Percentiles rank a stretch among this genome's conserved stretches.
Conservation (phyloP, 2,888 invertebrate genomes). For the Boloria selene region DNA sequence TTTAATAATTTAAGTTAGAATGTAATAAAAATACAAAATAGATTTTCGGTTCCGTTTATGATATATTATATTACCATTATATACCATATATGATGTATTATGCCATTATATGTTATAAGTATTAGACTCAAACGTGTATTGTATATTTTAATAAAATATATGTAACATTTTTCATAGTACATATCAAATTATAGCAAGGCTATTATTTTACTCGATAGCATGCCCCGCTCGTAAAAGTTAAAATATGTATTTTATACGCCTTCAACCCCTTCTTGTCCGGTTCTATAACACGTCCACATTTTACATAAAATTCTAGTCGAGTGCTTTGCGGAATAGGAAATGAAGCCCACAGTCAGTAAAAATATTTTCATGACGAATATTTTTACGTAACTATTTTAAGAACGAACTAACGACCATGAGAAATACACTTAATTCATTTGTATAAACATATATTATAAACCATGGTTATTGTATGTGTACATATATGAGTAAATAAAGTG, state of each 20-base stretch:
- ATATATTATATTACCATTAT: too few relatives aligned
- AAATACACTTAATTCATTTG: not conserved
- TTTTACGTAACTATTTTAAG: not conserved
- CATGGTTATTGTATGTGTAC: too few relatives aligned
- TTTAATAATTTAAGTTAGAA: too few relatives aligned
- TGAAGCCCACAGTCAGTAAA: not conserved
- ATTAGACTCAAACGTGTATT: too few relatives aligned
- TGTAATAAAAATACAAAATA: too few relatives aligned
- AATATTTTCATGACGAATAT: not conserved
- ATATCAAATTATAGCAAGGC: conserved; percentile 17
- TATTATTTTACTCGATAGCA: conserved; percentile 46
- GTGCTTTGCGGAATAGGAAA: conserved; percentile 1
- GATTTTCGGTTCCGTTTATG: too few relatives aligned
- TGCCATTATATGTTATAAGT: too few relatives aligned
- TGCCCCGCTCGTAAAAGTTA: conserved; percentile 16
- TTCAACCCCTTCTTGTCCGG: conserved; percentile 4
- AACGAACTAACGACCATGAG: conserved; percentile 2
- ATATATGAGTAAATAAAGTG: not conserved
- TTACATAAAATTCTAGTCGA: conserved; percentile 12
- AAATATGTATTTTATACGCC: conserved; percentile 26
- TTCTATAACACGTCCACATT: conserved; percentile 10
- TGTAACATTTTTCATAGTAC: too few relatives aligned
- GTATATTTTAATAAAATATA: too few relatives aligned
- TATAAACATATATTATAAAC: not conserved
- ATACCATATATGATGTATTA: too few relatives aligned